A percentile compares a stretch with the other conserved stretches of the same genome.
phyloP scores from a whole-genome alignment of 2,888 invertebrate genomes.

The Danaus chrysippus region DNA sequence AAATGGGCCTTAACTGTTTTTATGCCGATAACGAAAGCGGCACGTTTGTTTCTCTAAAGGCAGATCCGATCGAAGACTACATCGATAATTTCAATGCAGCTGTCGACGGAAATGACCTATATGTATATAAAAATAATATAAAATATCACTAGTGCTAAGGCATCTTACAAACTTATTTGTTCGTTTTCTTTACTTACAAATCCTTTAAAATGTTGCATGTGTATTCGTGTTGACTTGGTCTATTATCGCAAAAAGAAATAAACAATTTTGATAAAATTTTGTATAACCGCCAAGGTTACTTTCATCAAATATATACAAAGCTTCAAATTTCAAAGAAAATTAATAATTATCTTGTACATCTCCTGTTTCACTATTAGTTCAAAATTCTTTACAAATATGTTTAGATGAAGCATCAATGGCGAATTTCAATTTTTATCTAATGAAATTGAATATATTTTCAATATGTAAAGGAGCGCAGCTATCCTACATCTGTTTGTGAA shows the following conservation, averaged over 20 bases:
- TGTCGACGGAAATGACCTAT: constrained; percentile 45
- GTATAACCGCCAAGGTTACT: no score
- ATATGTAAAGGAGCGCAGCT: constrained; percentile 21
- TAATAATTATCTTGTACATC: no score
- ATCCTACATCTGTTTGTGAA: constrained; percentile 26
- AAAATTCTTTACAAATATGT: no score
- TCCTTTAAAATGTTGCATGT: no score
- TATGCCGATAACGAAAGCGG: constrained; percentile 66
- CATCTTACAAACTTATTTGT: constrained; percentile 13
- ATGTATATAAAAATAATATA: constrained; percentile 33
- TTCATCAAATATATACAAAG: no score
- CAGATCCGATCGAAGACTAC: constrained; percentile 58
- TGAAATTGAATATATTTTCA: constrained; percentile 2
- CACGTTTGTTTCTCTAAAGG: constrained; percentile 55
- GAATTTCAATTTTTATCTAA: neutral
- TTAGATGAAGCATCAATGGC: no score
- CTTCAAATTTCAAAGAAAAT: no score
- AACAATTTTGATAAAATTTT: no score
- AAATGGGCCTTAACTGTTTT: constrained; percentile 47
- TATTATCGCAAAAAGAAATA: no score
- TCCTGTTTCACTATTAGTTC: no score
- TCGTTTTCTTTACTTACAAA: neutral
- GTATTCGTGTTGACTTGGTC: no score
- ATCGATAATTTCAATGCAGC: constrained; percentile 53
- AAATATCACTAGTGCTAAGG: constrained; percentile 35